Evolutionary conservation across 2,888 invertebrate species (phyloP), one percentile per base, ranked within the genome.

Genomic region (Ormia ochracea): DNA sequence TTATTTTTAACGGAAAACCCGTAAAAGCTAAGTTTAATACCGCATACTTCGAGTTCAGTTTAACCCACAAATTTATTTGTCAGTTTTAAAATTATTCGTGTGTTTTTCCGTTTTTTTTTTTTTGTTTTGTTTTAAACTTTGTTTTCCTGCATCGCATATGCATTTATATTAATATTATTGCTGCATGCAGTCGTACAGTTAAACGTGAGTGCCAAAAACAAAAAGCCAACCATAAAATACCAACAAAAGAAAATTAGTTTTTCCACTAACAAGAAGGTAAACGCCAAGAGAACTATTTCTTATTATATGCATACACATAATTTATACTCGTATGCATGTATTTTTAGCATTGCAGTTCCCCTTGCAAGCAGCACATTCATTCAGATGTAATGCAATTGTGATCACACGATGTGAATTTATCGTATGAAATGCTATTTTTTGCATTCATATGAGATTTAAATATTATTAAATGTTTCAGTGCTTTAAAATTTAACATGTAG

Each of bases 181-280:
- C 19, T 50, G 23, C 36, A 69, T 69, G 61, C 63, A 70, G 43
- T 63, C 14, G 26, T 56, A 14, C 50, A 36, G 36, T 38, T 56
- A 14, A 23, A 41, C 45, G 6, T 26, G 38, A 70, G 63, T 48
- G 38, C 61, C 56, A 63, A 63, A 76, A 56, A 56, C 23, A 63
- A 66, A 50, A 50, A 74, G 10, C 31, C 38, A 38, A 59, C 43
- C 9, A 28, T 12, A 56, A 48, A 48, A 56, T 19, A 48, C 23
- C 48, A 56, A 76, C 61, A 56, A 76, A 69, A 76, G 56, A 69
- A 65, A 76, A 50, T 76, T 69, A 69, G 45, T 63, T 76, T 75
- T 68, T 76, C 56, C 17, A 56, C 38, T 52, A 63, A 61, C 59
- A 72, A 52, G 41, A 72, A 68, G 66, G 26, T 59, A 68, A 75